A percentile compares a stretch with the other conserved stretches of the same genome.
phyloP scores from a whole-genome alignment of 2,797 vertebrate genomes.

The Tapirus indicus region DNA sequence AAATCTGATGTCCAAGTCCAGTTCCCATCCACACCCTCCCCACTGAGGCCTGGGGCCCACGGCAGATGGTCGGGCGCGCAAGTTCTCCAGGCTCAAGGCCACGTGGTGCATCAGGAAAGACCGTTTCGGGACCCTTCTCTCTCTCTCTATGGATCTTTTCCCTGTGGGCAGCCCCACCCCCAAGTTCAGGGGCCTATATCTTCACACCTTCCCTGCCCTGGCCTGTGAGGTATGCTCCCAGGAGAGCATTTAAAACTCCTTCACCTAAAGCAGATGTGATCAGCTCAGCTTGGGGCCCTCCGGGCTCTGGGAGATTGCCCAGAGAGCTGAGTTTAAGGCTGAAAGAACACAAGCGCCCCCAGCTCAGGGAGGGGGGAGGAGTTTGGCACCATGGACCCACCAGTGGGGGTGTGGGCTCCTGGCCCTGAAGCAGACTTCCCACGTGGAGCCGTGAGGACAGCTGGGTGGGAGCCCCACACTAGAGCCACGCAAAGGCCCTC shows the following conservation, averaged over 20 bases:
- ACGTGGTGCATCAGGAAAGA: fast-evolving
- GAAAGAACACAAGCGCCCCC: background rate
- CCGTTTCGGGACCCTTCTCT: background rate
- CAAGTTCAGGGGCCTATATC: background rate
- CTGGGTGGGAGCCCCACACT: fast-evolving
- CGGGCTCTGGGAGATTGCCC: background rate
- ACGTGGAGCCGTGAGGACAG: fast-evolving
- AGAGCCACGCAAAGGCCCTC: background rate
- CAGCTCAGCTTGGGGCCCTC: background rate
- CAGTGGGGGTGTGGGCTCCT: fast-evolving
- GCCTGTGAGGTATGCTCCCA: background rate
- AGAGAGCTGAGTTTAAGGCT: background rate
- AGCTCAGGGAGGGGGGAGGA: background rate
- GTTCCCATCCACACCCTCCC: background rate
- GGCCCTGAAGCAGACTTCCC: background rate
- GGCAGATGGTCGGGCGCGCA: background rate
- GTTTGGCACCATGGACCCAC: background rate
- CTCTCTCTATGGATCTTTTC: background rate
- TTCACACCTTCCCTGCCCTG: background rate
- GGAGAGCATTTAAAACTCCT: background rate
- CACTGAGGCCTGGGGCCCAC: background rate
- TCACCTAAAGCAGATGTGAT: background rate
- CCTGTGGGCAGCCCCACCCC: background rate
- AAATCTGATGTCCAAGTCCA: background rate
- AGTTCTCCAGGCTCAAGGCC: background rate